Percentiles rank a stretch among this genome's conserved stretches.
These are phyloP conservation scores for Temnothorax unifasciatus DNA, from an alignment of 2,888 invertebrate genomes.

Conservation along the genomic window DNA sequence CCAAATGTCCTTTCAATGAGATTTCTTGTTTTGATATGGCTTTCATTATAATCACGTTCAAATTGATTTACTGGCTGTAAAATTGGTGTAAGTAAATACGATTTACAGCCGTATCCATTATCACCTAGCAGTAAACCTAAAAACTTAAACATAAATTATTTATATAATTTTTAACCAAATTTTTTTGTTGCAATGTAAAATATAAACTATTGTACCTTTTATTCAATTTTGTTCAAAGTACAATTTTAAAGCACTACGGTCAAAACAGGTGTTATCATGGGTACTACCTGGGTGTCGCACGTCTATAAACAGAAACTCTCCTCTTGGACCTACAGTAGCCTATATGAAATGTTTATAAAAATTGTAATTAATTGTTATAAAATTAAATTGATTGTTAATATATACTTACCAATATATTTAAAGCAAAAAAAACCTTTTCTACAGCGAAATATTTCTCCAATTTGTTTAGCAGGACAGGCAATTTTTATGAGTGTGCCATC, in stretches of 20 bases:
- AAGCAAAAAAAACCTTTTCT: neutral
- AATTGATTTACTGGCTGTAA: neutral
- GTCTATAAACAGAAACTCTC: constrained; percentile 1
- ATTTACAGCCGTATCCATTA: neutral
- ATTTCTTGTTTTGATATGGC: constrained; percentile 1
- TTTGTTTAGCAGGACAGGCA: neutral
- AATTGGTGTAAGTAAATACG: constrained; percentile 9
- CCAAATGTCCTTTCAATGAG: neutral
- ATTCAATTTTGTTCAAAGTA: neutral
- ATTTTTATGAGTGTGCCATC: neutral
- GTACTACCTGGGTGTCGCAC: constrained; percentile 5
- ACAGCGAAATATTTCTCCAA: neutral
- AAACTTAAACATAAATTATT: neutral
- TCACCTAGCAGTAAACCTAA: neutral
- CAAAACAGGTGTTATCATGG: constrained; percentile 5
- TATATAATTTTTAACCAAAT: neutral
- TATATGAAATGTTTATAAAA: neutral
- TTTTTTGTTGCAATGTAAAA: too few relatives aligned
- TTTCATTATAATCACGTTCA: neutral
- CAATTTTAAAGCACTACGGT: constrained; percentile 1
- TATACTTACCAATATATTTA: constrained; percentile 11
- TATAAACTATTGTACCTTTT: constrained; percentile 1
- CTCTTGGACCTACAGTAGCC: constrained; percentile 5
- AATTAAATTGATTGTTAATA: constrained; percentile 5
- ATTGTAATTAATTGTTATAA: neutral